Evolutionary conservation across 2,888 invertebrate genomes (phyloP).

Genomic region (Conistra vaccinii): DNA sequence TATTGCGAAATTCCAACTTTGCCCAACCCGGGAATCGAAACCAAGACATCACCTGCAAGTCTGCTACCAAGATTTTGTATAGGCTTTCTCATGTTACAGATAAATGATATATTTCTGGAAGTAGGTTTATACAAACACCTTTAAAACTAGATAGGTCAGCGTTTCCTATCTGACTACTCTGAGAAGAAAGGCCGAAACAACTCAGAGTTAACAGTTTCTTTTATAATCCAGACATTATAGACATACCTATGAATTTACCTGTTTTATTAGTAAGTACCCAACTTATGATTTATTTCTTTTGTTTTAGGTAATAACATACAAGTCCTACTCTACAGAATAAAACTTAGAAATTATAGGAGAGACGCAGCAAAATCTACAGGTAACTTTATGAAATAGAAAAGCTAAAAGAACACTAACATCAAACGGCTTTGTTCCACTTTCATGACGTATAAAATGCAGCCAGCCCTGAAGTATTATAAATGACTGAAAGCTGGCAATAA

Average conservation of each 20-base stretch:
- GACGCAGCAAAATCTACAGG: neutral
- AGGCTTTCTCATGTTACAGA: neutral
- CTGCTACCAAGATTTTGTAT: neutral
- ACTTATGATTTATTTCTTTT: conserved; percentile 26
- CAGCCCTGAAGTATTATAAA: neutral
- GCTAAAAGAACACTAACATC: neutral
- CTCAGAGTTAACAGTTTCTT: no score
- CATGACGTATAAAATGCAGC: neutral
- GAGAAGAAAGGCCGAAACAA: no score
- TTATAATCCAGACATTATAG: no score
- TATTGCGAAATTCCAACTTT: neutral
- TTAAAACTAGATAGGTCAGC: no score
- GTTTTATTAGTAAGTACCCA: neutral
- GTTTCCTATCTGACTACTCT: no score
- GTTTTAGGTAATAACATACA: conserved; percentile 31
- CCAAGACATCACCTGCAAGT: neutral
- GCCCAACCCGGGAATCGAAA: neutral
- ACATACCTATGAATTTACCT: no score
- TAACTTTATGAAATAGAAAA: conserved; percentile 1
- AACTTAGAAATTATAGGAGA: neutral
- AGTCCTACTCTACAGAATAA: neutral
- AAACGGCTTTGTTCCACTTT: conserved; percentile 2
- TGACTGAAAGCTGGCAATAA: conserved; percentile 5
- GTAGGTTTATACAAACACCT: no score
- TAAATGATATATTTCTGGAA: no score